Evolutionary conservation across 2,888 invertebrate genomes (phyloP).

Genomic region (Drosophila rubida): DNA sequence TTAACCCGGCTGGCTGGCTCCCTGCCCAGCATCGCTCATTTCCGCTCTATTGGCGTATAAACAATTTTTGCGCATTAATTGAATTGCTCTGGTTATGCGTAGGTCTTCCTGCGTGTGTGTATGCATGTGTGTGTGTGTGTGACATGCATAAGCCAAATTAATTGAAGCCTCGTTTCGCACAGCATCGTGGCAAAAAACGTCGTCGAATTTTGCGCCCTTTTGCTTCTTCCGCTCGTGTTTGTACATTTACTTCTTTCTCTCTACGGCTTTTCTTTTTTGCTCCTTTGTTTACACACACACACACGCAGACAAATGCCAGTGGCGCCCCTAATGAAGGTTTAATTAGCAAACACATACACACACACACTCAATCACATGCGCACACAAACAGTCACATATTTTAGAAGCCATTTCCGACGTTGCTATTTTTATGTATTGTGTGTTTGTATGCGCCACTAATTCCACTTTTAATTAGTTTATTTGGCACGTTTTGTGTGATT

Average conservation of each 20-base stretch:
- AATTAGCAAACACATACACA: slow-evolving; percentile 65
- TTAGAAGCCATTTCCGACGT: slow-evolving; percentile 49
- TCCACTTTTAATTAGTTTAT: slow-evolving; percentile 75
- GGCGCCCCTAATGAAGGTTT: slow-evolving; percentile 69
- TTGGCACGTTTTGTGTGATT: slow-evolving; percentile 62
- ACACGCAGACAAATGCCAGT: slow-evolving; percentile 54
- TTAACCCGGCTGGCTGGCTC: neutral
- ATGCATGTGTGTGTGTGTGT: slow-evolving; percentile 37
- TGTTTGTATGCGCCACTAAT: slow-evolving; percentile 52
- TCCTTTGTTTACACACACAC: slow-evolving; percentile 57
- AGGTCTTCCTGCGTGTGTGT: slow-evolving; percentile 19
- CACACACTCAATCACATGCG: slow-evolving; percentile 10
- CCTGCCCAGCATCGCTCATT: slow-evolving; percentile 47
- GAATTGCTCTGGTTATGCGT: slow-evolving; percentile 54
- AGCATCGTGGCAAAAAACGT: slow-evolving; percentile 30
- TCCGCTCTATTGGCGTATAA: slow-evolving; percentile 76
- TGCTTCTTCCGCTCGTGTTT: slow-evolving; percentile 42
- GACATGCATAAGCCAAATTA: slow-evolving; percentile 76
- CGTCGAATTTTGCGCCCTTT: slow-evolving; percentile 49
- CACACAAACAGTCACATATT: slow-evolving; percentile 21
- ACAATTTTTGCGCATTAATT: slow-evolving; percentile 77
- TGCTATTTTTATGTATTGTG: slow-evolving; percentile 42
- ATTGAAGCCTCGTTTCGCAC: slow-evolving; percentile 68
- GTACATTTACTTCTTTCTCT: slow-evolving; percentile 40
- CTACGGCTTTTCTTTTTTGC: slow-evolving; percentile 2